Base-by-base conservation (phyloP, 2,888 invertebrate species). In the Luperina nickerlii region DNA sequence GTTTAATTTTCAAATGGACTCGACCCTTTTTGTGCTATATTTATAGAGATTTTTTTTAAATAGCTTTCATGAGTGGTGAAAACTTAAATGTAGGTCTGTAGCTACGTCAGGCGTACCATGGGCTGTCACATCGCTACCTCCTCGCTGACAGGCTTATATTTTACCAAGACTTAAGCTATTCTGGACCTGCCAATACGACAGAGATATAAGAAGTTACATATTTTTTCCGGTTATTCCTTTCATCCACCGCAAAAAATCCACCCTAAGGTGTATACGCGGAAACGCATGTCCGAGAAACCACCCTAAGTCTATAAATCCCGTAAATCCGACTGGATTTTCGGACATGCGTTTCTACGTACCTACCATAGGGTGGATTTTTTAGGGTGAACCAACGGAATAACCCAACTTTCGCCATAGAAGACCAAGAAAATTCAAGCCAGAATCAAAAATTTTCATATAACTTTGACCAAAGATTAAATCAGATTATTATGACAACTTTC, bases 401-500 rank as follows among this genome's bases (percentile, higher is more conserved):
- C 20, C 51, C 18, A 20, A 57, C 4, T 3, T 38, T 66, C 7
- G 7, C 20, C 7, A 27, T 11, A 0, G n/a, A n/a, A n/a, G 9
- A n/a, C 32, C 24, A n/a, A 18, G 38, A n/a, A n/a, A 71, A n/a
- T 11, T n/a, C 18, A n/a, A 51, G 32, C 2, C 18, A 38, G 18
- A 60, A 38, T 7, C 38, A 38, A 71, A 13, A 45, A 32, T 20
- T 51, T 73, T 45, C 57, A 38, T 24, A 24, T 20, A 15, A 15
- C 62, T 24, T 54, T 45, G n/a, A 66, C 74, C 48, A 67, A 42
- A 80, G 62, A 80, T 73, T 73, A 78, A 84, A 69, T 24, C 63
- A 79, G 73, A 66, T 72, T 85, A 85, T 75, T 63, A 85, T 81
- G 81, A 81, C 75, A 71, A 67, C 5, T 20, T 27, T 54, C 1